phyloP scores from a whole-genome alignment of 2,888 invertebrate genomes.

The Nomada flava region DNA sequence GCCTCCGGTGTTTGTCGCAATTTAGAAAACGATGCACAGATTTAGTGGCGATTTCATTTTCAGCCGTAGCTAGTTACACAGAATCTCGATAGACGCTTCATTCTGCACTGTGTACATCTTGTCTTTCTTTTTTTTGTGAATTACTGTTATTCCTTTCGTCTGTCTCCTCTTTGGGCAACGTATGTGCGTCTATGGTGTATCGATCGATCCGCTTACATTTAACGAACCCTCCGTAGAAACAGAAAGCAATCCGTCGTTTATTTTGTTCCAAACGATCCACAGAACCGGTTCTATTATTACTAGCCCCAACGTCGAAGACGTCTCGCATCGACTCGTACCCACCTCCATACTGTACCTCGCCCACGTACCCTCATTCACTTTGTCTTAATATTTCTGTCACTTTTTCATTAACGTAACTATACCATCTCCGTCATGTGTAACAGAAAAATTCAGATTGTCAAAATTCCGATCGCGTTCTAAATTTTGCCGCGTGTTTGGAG shows the following conservation, averaged over 20 bases:
- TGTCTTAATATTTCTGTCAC: slow-evolving; percentile 68
- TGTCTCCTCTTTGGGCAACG: slow-evolving; percentile 38
- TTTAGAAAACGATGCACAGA: slow-evolving; percentile 44
- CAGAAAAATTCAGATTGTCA: slow-evolving; percentile 7
- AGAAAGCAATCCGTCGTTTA: slow-evolving; percentile 20
- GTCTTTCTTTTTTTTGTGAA: not conserved
- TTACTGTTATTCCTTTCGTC: not conserved
- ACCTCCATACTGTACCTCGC: slow-evolving; percentile 62
- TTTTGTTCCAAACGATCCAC: slow-evolving; percentile 13
- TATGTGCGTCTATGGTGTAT: slow-evolving; percentile 45
- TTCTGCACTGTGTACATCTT: slow-evolving; percentile 29
- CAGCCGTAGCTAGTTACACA: slow-evolving; percentile 51
- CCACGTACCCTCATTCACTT: slow-evolving; percentile 71
- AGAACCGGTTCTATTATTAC: slow-evolving; percentile 7
- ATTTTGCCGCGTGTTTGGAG: not conserved
- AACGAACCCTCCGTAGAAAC: slow-evolving; percentile 42
- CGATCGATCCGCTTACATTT: slow-evolving; percentile 43
- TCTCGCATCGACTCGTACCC: slow-evolving; percentile 66
- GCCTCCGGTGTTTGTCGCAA: slow-evolving; percentile 40
- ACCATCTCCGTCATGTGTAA: slow-evolving; percentile 25
- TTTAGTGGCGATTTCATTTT: slow-evolving; percentile 43
- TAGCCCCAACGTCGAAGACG: slow-evolving; percentile 43
- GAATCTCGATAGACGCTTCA: slow-evolving; percentile 54
- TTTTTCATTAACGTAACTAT: slow-evolving; percentile 55
- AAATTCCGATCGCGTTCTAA: slow-evolving; percentile 24